Evolutionary conservation across 1,140 invertebrate genomes (phyloP).

Genomic region (Tachypleus tridentatus): DNA sequence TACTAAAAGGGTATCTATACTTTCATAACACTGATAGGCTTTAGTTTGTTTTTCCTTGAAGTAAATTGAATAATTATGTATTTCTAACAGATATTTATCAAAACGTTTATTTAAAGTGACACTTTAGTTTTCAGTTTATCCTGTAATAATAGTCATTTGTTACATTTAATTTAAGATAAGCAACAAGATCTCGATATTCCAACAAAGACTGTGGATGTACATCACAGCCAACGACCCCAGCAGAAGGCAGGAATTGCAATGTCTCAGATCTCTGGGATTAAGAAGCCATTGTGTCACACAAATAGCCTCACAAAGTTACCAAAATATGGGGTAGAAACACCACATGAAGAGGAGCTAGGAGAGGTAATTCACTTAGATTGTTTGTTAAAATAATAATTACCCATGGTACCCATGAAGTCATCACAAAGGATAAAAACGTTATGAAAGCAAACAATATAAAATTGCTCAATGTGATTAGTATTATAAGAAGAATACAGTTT

Average conservation of each 20-base stretch:
- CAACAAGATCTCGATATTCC: constrained; percentile 86
- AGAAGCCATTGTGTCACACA: constrained; percentile 61
- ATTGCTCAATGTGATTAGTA: too few relatives aligned
- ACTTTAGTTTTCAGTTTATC: constrained; percentile 12
- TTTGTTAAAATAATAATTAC: too few relatives aligned
- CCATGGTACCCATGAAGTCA: too few relatives aligned
- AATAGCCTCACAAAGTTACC: constrained; percentile 85
- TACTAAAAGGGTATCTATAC: too few relatives aligned
- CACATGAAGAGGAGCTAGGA: constrained; percentile 74
- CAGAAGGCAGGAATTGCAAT: constrained; percentile 36
- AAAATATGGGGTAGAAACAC: constrained; percentile 80
- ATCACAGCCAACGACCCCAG: constrained; percentile 21
- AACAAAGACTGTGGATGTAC: constrained; percentile 55
- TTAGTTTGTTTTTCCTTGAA: too few relatives aligned
- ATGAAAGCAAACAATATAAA: too few relatives aligned
- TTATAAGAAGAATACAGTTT: too few relatives aligned
- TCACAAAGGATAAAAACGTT: too few relatives aligned
- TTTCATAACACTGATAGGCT: too few relatives aligned
- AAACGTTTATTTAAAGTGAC: too few relatives aligned
- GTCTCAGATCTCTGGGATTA: constrained; percentile 84
- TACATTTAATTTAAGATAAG: constrained; percentile 55
- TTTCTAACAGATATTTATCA: neutral
- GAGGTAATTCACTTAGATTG: constrained; percentile 40
- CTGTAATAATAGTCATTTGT: too few relatives aligned
- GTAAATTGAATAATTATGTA: too few relatives aligned